Evolutionary conservation across 2,888 invertebrate species (phyloP), one percentile per base, ranked within the genome.

Genomic region (Galerucella calmariensis): DNA sequence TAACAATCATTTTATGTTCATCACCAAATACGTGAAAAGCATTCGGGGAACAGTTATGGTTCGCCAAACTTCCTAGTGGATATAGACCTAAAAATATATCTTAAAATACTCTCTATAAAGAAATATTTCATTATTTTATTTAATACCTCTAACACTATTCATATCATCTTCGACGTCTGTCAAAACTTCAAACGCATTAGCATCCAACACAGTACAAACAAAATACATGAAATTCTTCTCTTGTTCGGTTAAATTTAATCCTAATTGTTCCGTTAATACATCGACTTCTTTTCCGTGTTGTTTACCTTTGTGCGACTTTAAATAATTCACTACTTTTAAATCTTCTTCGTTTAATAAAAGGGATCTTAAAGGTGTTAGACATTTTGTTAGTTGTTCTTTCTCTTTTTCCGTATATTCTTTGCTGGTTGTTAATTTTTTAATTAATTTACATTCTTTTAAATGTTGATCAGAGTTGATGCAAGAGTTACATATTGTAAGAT

Each of bases 41-140:
- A 83, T 94, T 94, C 6, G 94, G 91, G 41, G 89, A 86, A 83
- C 94, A 94, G 72, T 88, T 89, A 84, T 94, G 94, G 87, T 94
- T 94, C 87, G 93, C 90, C 75, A 93, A 87, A 59, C 91, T 90
- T 2, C 91, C 90, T 73, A 93, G 88, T 27, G 93, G 92, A 87
- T 92, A 94, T 69, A 94, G 85, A 12, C 92, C 94, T 82, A 56
- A 69, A 27, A 48, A 14, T 48, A 12, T 46, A 46, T 46, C 35
- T 20, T 20, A 20, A 20, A 20, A 20, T 1, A 20, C 20, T 20
- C 20, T 20, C 20, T 20, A 20, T 20, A 20, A 20, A 20, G 1
- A 20, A 41, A 41, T 41, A 41, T 41, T 41, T 41, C 1, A 41
- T 41, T 35, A 35, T 48, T 66, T 3, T 12, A 20, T 20, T 20